Evolutionary conservation across 2,113 vertebrate genomes (phyloP).

Genomic region (Syngnathoides biaculeatus): DNA sequence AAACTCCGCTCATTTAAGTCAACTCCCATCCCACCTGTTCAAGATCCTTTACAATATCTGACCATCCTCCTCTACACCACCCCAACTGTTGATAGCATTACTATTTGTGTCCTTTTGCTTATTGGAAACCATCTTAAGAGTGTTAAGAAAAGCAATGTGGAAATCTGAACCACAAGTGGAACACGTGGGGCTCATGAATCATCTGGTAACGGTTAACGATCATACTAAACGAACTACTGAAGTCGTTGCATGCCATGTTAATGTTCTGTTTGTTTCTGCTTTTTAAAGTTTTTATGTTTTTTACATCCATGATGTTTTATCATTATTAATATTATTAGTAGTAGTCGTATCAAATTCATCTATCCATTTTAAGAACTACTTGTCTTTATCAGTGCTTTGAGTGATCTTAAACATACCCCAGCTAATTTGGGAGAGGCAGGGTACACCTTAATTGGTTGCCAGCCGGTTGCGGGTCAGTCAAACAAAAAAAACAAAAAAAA

Average conservation of each 20-base stretch:
- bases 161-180: not conserved
- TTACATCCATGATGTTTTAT: not conserved
- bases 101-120: no score
- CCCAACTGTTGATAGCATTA: no score
- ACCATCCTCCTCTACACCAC: not conserved
- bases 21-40: not conserved
- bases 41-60: not conserved
- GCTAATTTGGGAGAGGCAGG: not conserved
- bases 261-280: no score
- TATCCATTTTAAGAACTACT: not conserved
- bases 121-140: not conserved
- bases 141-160: not conserved
- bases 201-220: no score
- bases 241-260: no score
- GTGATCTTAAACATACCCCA: not conserved
- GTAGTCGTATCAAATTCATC: not conserved
- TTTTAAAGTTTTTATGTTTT: no score
- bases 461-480: not conserved
- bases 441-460: not conserved
- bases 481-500: not conserved
- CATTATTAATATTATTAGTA: not conserved
- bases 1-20: not conserved
- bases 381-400: not conserved
- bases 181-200: no score
- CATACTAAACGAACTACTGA: no score